A percentile compares a stretch with the other conserved stretches of the same genome.
These are phyloP conservation scores for Salvelinus sp. DNA, from an alignment of 2,113 vertebrate genomes.

Conservation along the genomic window DNA sequence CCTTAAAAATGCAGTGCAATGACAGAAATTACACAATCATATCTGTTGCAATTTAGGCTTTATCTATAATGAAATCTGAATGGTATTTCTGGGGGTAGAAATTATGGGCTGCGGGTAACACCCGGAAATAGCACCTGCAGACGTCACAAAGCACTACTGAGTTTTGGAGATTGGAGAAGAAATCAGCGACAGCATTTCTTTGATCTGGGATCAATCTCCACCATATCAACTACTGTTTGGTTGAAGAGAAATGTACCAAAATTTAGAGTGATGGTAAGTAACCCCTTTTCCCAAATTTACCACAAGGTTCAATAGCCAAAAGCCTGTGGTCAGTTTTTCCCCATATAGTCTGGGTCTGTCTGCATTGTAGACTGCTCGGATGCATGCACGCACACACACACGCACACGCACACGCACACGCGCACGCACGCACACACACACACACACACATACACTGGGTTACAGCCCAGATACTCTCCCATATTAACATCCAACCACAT, in stretches of 20 bases:
- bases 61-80: slow-evolving; percentile 34
- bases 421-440: no score
- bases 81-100: not conserved
- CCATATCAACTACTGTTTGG: slow-evolving; percentile 62
- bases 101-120: slow-evolving; percentile 16
- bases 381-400: slow-evolving; percentile 23
- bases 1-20: not conserved
- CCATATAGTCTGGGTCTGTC: slow-evolving; percentile 48
- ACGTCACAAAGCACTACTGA: slow-evolving; percentile 49
- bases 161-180: slow-evolving; percentile 52
- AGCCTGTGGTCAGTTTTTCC: slow-evolving; percentile 61
- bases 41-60: slow-evolving; percentile 4
- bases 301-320: slow-evolving; percentile 67
- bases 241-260: slow-evolving; percentile 48
- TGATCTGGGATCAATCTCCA: slow-evolving; percentile 67
- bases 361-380: slow-evolving; percentile 24
- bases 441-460: slow-evolving; percentile 8
- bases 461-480: slow-evolving; percentile 55
- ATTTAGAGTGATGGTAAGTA: slow-evolving; percentile 59
- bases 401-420: no score
- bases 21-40: not conserved
- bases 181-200: slow-evolving; percentile 56
- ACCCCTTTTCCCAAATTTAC: slow-evolving; percentile 71
- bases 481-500: slow-evolving; percentile 63
- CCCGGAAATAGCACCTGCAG: slow-evolving; percentile 58